Base-by-base conservation (phyloP, 2,888 invertebrate genomes). In the Resseliella maxima region DNA sequence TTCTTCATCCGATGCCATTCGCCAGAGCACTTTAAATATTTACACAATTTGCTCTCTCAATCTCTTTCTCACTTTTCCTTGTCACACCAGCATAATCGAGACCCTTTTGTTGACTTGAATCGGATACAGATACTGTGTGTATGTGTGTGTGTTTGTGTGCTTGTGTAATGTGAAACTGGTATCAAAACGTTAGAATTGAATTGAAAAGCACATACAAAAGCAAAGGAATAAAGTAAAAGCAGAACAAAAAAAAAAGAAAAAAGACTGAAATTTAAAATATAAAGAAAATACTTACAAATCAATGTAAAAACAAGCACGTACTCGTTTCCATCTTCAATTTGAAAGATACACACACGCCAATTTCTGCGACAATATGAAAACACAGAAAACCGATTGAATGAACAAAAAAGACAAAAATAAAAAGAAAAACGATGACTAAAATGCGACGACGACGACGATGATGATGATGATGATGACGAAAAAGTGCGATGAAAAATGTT, bases 41-140 rank as follows among this genome's bases (percentile, higher is more conserved):
- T 72, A 72, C 72, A 72, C 72, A 72, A 72, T 72, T 72, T 72
- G n/a, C n/a, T n/a, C n/a, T n/a, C n/a, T n/a, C n/a, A n/a, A n/a
- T n/a, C n/a, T n/a, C n/a, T n/a, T n/a, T n/a, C n/a, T n/a, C n/a
- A n/a, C n/a, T n/a, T n/a, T n/a, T n/a, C n/a, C 31, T 5, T 31
- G n/a, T 72, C 72, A 35, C 72, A 72, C 18, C 72, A 72, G 27
- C 72, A 15, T n/a, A 24, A 59, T 2, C 10, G 50, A 21, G 21
- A 50, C 27, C 5, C n/a, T 72, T 72, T 18, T 72, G 27, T 50
- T 27, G 72, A 72, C 6, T 31, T 15, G 72, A 72, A 21, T 72
- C 72, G 46, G 18, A 50, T 59, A n/a, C n/a, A n/a, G n/a, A n/a
- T n/a, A n/a, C n/a, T n/a, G n/a, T n/a, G n/a, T n/a, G n/a, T n/a